Percentiles rank a stretch among this genome's conserved stretches.
phyloP scores from a whole-genome alignment of 2,797 vertebrate species.

The Notamacropus eugenii region DNA sequence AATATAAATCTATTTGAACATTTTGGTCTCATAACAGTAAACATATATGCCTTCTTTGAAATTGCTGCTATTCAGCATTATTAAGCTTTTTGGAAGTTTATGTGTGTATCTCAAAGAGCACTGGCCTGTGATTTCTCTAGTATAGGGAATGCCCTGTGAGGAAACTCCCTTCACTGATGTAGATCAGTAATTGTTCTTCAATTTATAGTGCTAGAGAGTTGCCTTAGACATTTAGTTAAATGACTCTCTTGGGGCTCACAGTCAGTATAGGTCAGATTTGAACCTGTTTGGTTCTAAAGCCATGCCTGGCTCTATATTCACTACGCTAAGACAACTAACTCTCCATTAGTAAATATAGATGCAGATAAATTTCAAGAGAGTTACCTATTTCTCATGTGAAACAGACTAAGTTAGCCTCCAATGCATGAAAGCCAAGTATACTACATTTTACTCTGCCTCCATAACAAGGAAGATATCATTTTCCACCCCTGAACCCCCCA shows the following conservation, averaged over 20 bases:
- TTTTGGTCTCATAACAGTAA: conserved; percentile 10
- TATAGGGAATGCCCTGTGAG: not conserved
- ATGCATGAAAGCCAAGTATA: not conserved
- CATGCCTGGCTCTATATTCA: not conserved
- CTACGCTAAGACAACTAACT: not conserved
- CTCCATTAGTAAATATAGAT: not conserved
- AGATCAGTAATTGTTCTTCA: not conserved
- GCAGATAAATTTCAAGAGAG: not conserved
- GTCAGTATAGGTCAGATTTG: not conserved
- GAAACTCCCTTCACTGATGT: not conserved
- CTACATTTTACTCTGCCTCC: not conserved
- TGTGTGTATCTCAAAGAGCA: not conserved
- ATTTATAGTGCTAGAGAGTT: not conserved
- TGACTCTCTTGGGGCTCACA: not conserved
- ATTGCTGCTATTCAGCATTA: not conserved
- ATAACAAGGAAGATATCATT: not conserved
- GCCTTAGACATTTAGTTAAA: not conserved
- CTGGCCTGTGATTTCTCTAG: not conserved
- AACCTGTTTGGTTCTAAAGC: not conserved
- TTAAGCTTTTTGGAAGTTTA: not conserved
- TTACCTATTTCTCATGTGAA: not conserved
- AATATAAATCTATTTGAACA: not conserved
- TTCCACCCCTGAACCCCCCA: not conserved
- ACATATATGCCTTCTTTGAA: conserved; percentile 33
- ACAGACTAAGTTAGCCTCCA: not conserved